Percentiles rank a stretch among this genome's conserved stretches.
These are phyloP conservation scores for Heliconius congener DNA, from an alignment of 1,140 invertebrate species.

Conservation along the genomic window DNA sequence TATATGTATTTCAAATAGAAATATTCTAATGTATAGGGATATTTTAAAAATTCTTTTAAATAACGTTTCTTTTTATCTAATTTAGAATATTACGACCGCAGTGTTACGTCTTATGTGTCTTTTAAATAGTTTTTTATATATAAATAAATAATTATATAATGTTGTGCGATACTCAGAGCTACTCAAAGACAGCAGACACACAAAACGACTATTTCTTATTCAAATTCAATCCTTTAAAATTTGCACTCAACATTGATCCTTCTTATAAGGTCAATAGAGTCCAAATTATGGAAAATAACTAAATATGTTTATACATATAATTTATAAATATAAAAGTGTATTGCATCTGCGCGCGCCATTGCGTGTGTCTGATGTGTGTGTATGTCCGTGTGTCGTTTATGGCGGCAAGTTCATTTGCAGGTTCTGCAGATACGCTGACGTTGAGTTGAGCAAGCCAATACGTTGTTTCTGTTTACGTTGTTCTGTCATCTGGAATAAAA, in stretches of 20 bases:
- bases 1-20: not conserved
- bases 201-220: not conserved
- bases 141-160: slow-evolving; percentile 9
- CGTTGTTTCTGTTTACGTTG: slow-evolving; percentile 96
- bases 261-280: not conserved
- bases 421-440: slow-evolving; percentile 85
- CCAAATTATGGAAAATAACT: not conserved
- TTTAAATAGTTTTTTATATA: slow-evolving; percentile 1
- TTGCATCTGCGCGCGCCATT: not conserved
- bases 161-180: slow-evolving; percentile 22
- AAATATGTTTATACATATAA: not conserved
- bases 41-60: not conserved
- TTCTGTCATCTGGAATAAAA: slow-evolving; percentile 90
- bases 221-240: not conserved
- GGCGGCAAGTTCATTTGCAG: slow-evolving; percentile 73
- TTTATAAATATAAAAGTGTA: not conserved
- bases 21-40: too few relatives aligned
- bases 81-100: slow-evolving; percentile 13
- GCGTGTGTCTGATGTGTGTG: slow-evolving; percentile 5
- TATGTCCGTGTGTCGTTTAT: slow-evolving; percentile 42
- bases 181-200: slow-evolving; percentile 1
- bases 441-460: slow-evolving; percentile 91
- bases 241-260: slow-evolving; percentile 1
- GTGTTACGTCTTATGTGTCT: slow-evolving; percentile 1
- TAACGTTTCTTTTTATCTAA: not conserved